Evolutionary conservation across 2,888 invertebrate genomes (phyloP).

Genomic region (Erebia aethiops): DNA sequence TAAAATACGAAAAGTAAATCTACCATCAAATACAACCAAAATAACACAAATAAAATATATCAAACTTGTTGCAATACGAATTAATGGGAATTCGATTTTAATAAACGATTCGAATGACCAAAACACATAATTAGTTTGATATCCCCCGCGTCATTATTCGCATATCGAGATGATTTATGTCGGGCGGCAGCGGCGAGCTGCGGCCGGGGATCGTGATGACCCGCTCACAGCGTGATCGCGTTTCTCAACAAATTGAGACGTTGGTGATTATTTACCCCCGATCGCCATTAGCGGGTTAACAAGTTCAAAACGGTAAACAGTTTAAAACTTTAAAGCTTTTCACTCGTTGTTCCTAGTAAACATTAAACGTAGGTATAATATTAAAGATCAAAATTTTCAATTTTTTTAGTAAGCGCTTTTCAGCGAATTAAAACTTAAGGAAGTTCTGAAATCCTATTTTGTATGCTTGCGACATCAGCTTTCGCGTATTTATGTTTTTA

Average conservation of each 20-base stretch:
- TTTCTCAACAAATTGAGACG: conserved; percentile 61
- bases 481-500: too few relatives aligned
- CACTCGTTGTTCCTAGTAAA: background rate
- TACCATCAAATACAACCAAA: background rate
- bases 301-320: conserved; percentile 1
- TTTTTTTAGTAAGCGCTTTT: too few relatives aligned
- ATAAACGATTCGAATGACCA: conserved; percentile 20
- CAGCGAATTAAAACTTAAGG: too few relatives aligned
- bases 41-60: background rate
- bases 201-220: conserved; percentile 55
- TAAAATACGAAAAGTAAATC: background rate
- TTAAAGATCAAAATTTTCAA: too few relatives aligned
- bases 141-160: conserved; percentile 46
- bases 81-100: background rate
- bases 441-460: too few relatives aligned
- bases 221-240: conserved; percentile 56
- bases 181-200: conserved; percentile 32
- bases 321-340: background rate
- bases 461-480: too few relatives aligned
- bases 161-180: conserved; percentile 59
- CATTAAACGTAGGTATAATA: background rate
- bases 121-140: conserved; percentile 30
- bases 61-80: background rate
- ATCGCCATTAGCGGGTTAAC: conserved; percentile 52
- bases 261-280: conserved; percentile 61